Conservation (phyloP, 2,888 invertebrate species). For the Ferdinandea cuprea region DNA sequence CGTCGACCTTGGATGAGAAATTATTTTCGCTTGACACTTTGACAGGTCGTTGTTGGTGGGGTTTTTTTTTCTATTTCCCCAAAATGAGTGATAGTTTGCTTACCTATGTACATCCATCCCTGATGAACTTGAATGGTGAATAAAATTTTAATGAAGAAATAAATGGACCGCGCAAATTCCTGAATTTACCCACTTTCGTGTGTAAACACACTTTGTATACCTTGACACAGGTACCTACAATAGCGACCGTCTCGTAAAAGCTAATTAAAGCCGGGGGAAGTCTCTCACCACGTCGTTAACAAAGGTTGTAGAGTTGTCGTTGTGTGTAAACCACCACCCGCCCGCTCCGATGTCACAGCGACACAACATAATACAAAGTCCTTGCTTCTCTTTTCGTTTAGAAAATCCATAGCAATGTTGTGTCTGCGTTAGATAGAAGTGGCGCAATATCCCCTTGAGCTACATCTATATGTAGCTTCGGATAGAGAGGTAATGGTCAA, state of each 20-base stretch:
- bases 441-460: background rate
- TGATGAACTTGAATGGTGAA: slow-evolving; percentile 16
- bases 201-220: slow-evolving; percentile 19
- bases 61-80: background rate
- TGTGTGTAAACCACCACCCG: background rate
- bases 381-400: slow-evolving; percentile 1
- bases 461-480: too few relatives aligned
- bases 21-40: slow-evolving; percentile 48
- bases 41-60: slow-evolving; percentile 5
- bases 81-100: slow-evolving; percentile 10
- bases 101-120: too few relatives aligned
- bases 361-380: background rate
- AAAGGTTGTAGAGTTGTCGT: background rate
- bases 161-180: slow-evolving; percentile 11
- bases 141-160: slow-evolving; percentile 29
- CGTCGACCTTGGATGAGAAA: slow-evolving; percentile 56
- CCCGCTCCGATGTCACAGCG: background rate
- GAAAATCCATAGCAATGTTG: slow-evolving; percentile 14
- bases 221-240: background rate
- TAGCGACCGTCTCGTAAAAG: slow-evolving; percentile 6
- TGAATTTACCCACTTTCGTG: slow-evolving; percentile 2
- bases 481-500: slow-evolving; percentile 27
- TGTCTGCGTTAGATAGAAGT: background rate
- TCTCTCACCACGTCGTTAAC: slow-evolving; percentile 3
- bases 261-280: slow-evolving; percentile 25